phyloP scores from a whole-genome alignment of 2,797 vertebrate species.

The Parauchenoglanis ngamensis region DNA sequence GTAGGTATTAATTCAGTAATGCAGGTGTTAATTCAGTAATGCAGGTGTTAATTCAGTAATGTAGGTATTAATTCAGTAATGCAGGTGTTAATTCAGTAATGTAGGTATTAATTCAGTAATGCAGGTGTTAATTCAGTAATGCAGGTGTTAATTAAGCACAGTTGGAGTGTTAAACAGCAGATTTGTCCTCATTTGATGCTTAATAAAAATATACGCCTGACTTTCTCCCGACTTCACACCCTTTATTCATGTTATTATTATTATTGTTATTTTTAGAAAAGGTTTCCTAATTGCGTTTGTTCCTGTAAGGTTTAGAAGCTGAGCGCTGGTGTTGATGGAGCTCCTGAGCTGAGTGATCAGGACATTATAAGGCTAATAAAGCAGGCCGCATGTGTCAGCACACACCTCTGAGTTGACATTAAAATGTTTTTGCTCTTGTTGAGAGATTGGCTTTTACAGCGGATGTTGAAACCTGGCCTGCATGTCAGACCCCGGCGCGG shows the following conservation, averaged over 20 bases:
- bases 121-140: not conserved
- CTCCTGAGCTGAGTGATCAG: slow-evolving; percentile 8
- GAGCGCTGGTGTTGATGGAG: slow-evolving; percentile 31
- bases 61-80: not conserved
- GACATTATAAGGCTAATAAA: slow-evolving; percentile 25
- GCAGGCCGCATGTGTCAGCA: slow-evolving; percentile 9
- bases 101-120: not conserved
- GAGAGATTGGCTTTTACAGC: slow-evolving; percentile 22
- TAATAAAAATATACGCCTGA: not conserved
- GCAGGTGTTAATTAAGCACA: too few relatives aligned
- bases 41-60: too few relatives aligned
- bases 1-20: too few relatives aligned
- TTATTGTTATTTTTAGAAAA: not conserved
- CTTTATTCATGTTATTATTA: not conserved
- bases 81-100: not conserved
- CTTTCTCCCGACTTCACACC: not conserved
- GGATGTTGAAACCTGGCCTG: slow-evolving; percentile 31
- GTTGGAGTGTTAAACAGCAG: not conserved
- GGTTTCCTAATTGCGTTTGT: not conserved
- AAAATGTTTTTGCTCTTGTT: slow-evolving; percentile 41
- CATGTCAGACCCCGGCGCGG: slow-evolving; percentile 22
- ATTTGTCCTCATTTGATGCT: not conserved
- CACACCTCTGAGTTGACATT: slow-evolving; percentile 27
- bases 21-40: too few relatives aligned
- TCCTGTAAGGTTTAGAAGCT: not conserved